phyloP scores from a whole-genome alignment of 2,888 invertebrate species.

The Acrobasis repandana region DNA sequence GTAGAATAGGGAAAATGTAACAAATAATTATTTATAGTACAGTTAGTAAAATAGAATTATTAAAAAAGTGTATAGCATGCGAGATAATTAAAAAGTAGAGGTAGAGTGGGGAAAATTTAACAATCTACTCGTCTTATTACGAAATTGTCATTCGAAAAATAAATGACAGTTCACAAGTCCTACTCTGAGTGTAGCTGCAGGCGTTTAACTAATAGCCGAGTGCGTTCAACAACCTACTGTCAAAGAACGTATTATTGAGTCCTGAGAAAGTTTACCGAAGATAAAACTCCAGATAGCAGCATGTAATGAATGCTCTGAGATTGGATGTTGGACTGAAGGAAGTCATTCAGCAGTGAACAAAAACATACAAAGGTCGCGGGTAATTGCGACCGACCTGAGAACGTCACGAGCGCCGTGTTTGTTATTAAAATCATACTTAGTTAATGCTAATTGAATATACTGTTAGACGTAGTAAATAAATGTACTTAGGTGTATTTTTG shows the following conservation, averaged over 20 bases:
- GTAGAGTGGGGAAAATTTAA: too few relatives aligned
- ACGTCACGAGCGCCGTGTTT: slow-evolving; percentile 11
- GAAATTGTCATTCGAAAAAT: too few relatives aligned
- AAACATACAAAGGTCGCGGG: slow-evolving; percentile 22
- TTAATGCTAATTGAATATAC: too few relatives aligned
- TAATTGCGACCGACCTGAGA: slow-evolving; percentile 11
- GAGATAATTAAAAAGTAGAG: too few relatives aligned
- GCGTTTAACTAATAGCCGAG: slow-evolving; percentile 10
- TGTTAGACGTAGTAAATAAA: too few relatives aligned
- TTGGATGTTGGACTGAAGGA: slow-evolving; percentile 16
- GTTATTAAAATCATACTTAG: background rate
- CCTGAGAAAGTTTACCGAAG: slow-evolving; percentile 49
- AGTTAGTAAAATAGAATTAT: too few relatives aligned
- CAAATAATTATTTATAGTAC: too few relatives aligned
- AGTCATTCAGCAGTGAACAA: slow-evolving; percentile 21
- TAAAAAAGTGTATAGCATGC: too few relatives aligned
- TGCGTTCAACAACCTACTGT: slow-evolving; percentile 33
- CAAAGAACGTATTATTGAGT: slow-evolving; percentile 50
- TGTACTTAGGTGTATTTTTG: too few relatives aligned
- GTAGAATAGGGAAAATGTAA: too few relatives aligned
- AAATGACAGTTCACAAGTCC: too few relatives aligned
- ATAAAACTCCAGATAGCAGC: slow-evolving; percentile 15
- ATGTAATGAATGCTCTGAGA: slow-evolving; percentile 15
- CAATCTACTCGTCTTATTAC: too few relatives aligned
- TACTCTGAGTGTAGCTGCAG: slow-evolving; percentile 6